Evolutionary conservation across 2,113 vertebrate genomes (phyloP).

Genomic region (Struthio camelus): DNA sequence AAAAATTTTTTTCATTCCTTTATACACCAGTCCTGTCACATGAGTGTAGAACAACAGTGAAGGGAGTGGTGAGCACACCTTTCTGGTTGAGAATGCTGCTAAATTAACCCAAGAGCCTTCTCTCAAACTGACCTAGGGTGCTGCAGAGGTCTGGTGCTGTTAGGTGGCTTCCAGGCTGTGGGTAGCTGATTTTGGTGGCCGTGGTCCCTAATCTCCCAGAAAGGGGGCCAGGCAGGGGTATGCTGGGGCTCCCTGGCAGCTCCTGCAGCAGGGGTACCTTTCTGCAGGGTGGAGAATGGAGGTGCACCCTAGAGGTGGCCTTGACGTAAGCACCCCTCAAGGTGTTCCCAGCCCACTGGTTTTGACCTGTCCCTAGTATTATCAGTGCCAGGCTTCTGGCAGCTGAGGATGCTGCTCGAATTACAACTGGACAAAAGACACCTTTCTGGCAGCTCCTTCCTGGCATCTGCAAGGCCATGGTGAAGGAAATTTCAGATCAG

Average conservation of each 20-base stretch:
- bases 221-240: neutral
- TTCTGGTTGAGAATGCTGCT: neutral
- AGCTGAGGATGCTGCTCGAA: neutral
- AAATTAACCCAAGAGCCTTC: neutral
- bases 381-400: neutral
- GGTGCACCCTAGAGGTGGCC: too few relatives aligned
- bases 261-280: neutral
- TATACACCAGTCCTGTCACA: too few relatives aligned
- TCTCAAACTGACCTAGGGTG: neutral
- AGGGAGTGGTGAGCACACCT: neutral
- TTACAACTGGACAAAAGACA: neutral
- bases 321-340: neutral
- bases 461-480: neutral
- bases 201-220: neutral
- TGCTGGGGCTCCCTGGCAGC: neutral
- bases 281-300: neutral
- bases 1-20: neutral
- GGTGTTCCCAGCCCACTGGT: too few relatives aligned
- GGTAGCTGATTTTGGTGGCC: neutral
- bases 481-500: neutral
- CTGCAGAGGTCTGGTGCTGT: neutral
- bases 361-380: neutral
- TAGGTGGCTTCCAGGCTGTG: neutral
- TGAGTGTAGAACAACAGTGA: neutral
- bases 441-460: neutral